Evolutionary conservation across 2,888 invertebrate species (phyloP), one percentile per base, ranked within the genome.

Genomic region (Azorinus chamasolen): DNA sequence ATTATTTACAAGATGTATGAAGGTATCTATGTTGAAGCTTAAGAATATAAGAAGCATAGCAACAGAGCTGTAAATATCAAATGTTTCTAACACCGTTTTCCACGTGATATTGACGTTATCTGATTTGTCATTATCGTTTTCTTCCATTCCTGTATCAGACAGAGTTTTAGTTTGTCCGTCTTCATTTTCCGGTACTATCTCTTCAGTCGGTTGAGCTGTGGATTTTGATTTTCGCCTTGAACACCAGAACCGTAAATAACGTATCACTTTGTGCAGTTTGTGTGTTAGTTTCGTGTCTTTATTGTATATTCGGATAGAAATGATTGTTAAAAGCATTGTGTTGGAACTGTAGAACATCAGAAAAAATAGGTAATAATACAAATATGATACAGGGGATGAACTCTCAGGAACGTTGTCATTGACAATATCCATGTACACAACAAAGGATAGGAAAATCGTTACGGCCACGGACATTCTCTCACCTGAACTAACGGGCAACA

Each of bases 331-430:
- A 10, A 72, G 45, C 25, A 80, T n/a, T 3, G 62, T 73, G 0
- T 32, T 1, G 8, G 54, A 41, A 25, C 80, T 80, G 57, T 73
- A 72, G 0, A 65, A 0, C 37, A 76, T 46, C 2, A 82, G 46
- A 18, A 62, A 69, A 5, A 78, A 24, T 10, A 82, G 54, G 39
- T 82, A 82, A 25, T 57, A 66, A 39, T n/a, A n/a, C n/a, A n/a
- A n/a, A n/a, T n/a, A n/a, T n/a, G n/a, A n/a, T n/a, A n/a, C n/a
- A n/a, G n/a, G 78, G 10, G 48, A 32, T 0, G 82, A 78, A 37
- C 72, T 75, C 39, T 66, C 59, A 12, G 82, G 78, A 14, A 82
- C 50, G 22, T 72, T 69, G 39, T 65, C 63, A 57, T 74, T 78
- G 2, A 82, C 59, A 71, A n/a, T n/a, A n/a, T n/a, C n/a, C n/a